Conservation (phyloP, 1,140 invertebrate genomes). For the Asobara japonica region DNA sequence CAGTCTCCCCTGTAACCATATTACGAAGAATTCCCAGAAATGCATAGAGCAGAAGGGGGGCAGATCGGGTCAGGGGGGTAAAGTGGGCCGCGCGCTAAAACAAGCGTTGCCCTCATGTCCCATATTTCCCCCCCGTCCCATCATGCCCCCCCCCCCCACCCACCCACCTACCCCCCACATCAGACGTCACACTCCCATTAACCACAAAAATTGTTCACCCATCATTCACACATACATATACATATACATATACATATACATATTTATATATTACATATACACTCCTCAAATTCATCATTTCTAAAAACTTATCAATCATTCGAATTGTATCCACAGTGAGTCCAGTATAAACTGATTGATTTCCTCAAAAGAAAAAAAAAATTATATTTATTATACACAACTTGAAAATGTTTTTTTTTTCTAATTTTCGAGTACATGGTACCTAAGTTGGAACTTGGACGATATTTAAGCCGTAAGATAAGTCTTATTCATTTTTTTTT, state of each 20-base stretch:
- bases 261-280: conserved; percentile 20
- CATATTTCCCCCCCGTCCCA: too few species aligned
- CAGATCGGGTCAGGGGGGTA: too few species aligned
- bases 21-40: too few species aligned
- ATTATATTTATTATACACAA: too few species aligned
- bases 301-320: background rate
- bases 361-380: background rate
- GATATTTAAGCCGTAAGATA: conserved; percentile 2
- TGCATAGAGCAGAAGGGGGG: too few species aligned
- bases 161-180: too few species aligned
- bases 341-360: background rate
- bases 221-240: conserved; percentile 26
- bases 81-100: too few species aligned
- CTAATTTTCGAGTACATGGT: conserved; percentile 1
- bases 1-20: too few species aligned
- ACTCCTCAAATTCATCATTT: conserved; percentile 3
- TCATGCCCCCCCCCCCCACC: too few species aligned
- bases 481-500: background rate
- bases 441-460: background rate
- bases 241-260: conserved; percentile 26
- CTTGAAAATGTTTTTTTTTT: background rate
- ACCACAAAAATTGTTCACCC: too few species aligned
- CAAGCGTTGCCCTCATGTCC: too few species aligned
- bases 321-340: background rate
- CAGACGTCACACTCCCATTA: too few species aligned